Evolutionary conservation across 2,888 invertebrate species (phyloP).

Genomic region (Epistrophe eligans): DNA sequence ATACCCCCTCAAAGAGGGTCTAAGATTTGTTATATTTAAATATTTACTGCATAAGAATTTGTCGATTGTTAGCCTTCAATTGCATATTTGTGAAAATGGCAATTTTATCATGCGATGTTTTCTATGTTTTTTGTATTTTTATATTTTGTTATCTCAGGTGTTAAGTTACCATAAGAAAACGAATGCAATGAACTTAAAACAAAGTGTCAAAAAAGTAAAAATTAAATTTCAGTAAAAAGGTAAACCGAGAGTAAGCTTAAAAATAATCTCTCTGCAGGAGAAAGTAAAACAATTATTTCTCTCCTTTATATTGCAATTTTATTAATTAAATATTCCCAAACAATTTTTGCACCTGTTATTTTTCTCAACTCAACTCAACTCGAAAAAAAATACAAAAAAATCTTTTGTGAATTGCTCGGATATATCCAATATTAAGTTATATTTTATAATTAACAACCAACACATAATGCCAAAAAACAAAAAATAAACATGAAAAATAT

Average conservation of each 20-base stretch:
- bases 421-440: constrained; percentile 40
- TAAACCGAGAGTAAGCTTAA: neutral
- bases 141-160: no score
- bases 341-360: constrained; percentile 6
- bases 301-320: neutral
- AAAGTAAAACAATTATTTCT: neutral
- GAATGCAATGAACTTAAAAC: neutral
- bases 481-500: neutral
- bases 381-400: neutral
- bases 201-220: neutral
- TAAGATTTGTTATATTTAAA: no score
- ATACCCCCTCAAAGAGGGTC: no score
- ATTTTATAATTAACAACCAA: constrained; percentile 40
- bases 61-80: no score
- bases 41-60: no score
- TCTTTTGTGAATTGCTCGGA: neutral
- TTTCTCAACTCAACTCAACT: neutral
- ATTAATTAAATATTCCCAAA: constrained; percentile 16
- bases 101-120: no score
- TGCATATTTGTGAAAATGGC: no score
- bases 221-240: neutral
- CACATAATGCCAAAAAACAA: constrained; percentile 8
- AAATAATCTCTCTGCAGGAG: neutral
- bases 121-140: no score
- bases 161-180: no score